Evolutionary conservation across 2,113 vertebrate genomes (phyloP), one percentile per base, ranked within the genome.

Genomic region (Percopsis transmontana): DNA sequence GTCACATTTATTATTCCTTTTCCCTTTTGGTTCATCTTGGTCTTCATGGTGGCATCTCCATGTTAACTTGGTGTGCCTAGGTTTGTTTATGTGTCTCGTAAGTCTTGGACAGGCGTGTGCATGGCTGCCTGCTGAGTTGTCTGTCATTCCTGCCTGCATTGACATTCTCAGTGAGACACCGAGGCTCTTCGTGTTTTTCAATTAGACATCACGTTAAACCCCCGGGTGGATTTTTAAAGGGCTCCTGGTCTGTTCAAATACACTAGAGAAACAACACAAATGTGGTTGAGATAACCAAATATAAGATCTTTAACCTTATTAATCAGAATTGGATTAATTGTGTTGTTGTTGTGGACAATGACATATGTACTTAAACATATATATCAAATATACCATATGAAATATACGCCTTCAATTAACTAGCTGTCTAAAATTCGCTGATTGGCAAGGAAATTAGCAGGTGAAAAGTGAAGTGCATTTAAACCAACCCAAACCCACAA

Each of bases 181-280:
- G 80, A 72, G 81, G 58, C 80, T 87, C 79, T 84, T 84, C 81
- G 77, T 85, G 88, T 85, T 86, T 90, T 86, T 88, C 86, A 90
- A 90, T 89, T 88, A 90, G 87, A 87, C 77, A 67, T 87, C 75
- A 75, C 81, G 82, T 87, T 68, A 81, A 63, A 72, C 66, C 73
- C 20, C 33, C 73, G 75, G 72, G 83, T 82, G 82, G 82, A 79
- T 85, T 87, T 88, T 83, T 78, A 87, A 85, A 86, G 83, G 81
- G 80, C 88, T 81, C 62, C 41, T 74, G 73, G 62, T 71, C 70
- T 81, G 80, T 87, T 80, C 77, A 68, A 70, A 81, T 67, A 73
- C 63, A 54, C 70, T 57, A 39, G 50, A 61, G 77, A 72, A 2
- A 44, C 21, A 47, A 56, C 64, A 81, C 40, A 68, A 73, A 57